These are phyloP conservation scores for Sphyrna mokarran DNA, from an alignment of 2,113 vertebrate species.

Conservation along the genomic window DNA sequence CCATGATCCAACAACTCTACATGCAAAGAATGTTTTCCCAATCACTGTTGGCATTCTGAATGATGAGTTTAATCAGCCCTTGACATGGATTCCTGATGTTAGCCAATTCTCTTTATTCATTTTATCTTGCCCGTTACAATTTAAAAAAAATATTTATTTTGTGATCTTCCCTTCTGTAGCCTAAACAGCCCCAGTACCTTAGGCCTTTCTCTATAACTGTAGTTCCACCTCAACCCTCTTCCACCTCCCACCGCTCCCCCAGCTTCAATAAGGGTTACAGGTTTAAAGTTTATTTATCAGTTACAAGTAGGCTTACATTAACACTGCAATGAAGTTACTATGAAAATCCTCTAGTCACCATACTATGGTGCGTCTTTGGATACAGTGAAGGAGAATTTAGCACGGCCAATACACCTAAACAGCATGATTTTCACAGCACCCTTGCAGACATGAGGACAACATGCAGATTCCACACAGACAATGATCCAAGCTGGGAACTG, in stretches of 20 bases:
- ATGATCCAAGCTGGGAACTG: too few relatives aligned
- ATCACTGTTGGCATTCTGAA: background rate
- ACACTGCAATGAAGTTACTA: too few relatives aligned
- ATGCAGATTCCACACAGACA: too few relatives aligned
- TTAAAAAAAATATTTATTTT: background rate
- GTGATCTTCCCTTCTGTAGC: background rate
- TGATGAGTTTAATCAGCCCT: background rate
- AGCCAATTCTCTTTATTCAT: background rate
- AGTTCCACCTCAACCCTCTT: background rate
- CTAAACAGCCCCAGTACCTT: background rate
- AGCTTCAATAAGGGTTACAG: background rate
- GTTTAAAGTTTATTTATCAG: too few relatives aligned
- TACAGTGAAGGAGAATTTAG: too few relatives aligned
- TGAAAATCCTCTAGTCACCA: too few relatives aligned
- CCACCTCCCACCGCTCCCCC: too few relatives aligned
- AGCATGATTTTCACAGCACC: too few relatives aligned
- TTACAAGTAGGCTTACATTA: too few relatives aligned
- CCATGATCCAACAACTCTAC: background rate
- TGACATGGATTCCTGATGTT: background rate
- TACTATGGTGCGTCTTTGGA: too few relatives aligned
- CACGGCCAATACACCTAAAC: too few relatives aligned
- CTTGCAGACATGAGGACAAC: too few relatives aligned
- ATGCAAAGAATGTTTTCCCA: background rate
- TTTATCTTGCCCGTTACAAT: background rate
- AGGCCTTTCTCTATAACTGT: background rate